Evolutionary conservation across 1,140 invertebrate species (phyloP), one percentile per base, ranked within the genome.

Genomic region (Drosophila tani): DNA sequence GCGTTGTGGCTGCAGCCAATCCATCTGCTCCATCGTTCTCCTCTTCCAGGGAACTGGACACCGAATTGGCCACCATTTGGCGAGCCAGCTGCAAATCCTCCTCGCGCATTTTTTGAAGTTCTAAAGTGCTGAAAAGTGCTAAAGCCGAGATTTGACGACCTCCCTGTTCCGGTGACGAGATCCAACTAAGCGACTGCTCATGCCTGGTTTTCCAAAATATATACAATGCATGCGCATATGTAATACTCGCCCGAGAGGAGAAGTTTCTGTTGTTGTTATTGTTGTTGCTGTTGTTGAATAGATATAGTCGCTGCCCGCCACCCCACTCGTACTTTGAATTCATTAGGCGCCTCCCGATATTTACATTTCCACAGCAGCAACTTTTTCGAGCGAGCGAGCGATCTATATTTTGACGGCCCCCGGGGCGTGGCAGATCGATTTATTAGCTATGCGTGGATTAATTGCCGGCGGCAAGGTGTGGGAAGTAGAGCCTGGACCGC

Each of bases 51-150:
- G 94, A 94, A 9, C 87, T 88, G 24, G 93, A 94, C 7, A 88
- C 84, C 1, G 94, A 94, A 69, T 94, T 94, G 0, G 94, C 94
- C 12, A 95, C 95, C 74, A 96, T 93, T 27, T 95, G 94, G 15
- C 94, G 94, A 2, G 96, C 96, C 82, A 96, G 91, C 68, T 95
- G 93, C 43, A 96, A 75, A 80, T 96, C 95, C 82, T 94, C 94
- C 81, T 96, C 95, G 90, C 96, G 95, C 95, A 96, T 95, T 58
- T 62, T 70, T n/a, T 17, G 0, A 9, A 38, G 7, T 5, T 0
- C 45, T 55, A 19, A 2, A 21, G 17, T 53, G 2, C 32, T 14
- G 19, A 40, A 12, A 56, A n/a, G 19, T 38, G 24, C 6, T 66
- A 9, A 49, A 59, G 29, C 49, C 51, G n/a, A 43, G 41, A 32